Conservation (phyloP, 2,888 invertebrate species). For the Polyommatus icarus region DNA sequence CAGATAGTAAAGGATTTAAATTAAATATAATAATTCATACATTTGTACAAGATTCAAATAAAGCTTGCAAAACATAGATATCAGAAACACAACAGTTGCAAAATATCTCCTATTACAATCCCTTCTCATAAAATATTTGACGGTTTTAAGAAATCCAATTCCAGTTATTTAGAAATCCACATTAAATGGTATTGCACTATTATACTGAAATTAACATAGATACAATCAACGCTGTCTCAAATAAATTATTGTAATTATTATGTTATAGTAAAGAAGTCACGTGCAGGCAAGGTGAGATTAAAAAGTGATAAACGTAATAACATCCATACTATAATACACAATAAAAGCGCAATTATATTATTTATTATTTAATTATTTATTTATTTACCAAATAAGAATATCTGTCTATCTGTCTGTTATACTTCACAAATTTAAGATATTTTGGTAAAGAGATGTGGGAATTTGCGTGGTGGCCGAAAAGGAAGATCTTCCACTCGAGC, state of each 20-base stretch:
- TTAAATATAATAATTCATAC: no score
- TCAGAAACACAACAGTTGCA: no score
- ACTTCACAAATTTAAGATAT: no score
- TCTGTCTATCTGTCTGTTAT: background rate
- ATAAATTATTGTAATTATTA: background rate
- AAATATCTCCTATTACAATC: no score
- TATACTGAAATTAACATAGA: background rate
- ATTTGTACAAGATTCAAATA: background rate
- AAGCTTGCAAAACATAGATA: background rate
- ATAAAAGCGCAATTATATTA: background rate
- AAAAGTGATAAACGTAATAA: conserved; percentile 12
- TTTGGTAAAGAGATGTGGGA: no score
- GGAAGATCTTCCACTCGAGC: no score
- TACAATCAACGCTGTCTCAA: conserved; percentile 3
- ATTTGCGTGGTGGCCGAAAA: no score
- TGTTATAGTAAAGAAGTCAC: conserved; percentile 7
- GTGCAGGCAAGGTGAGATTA: conserved; percentile 4
- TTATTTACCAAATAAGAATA: no score
- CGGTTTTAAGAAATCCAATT: background rate
- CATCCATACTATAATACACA: background rate
- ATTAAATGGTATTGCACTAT: background rate
- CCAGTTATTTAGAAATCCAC: background rate
- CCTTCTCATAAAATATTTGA: background rate
- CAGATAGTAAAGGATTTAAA: no score
- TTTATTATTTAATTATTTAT: no score